Conservation (phyloP, 2,797 vertebrate genomes). For the Danio tinwini region DNA sequence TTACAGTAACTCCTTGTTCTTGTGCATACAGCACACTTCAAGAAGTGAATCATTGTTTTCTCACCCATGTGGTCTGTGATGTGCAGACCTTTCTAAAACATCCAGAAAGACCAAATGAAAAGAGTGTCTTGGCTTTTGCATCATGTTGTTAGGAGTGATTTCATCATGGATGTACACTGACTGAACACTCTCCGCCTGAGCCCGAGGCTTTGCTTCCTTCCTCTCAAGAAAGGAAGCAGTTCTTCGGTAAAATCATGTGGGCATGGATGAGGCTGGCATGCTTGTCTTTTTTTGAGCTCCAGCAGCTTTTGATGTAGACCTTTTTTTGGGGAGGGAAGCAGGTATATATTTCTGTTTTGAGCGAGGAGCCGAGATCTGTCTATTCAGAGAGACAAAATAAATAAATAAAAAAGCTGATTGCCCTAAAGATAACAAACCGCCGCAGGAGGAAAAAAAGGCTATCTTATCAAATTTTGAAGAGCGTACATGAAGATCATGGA, state of each 20-base stretch:
- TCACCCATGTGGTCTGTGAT: not conserved
- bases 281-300: conserved; percentile 69
- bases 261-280: conserved; percentile 62
- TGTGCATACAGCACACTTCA: too few relatives aligned
- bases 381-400: conserved; percentile 60
- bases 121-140: conserved; percentile 29
- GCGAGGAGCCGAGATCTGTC: conserved; percentile 58
- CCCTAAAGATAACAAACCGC: conserved; percentile 21
- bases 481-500: conserved; percentile 50
- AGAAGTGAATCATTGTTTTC: not conserved
- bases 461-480: conserved; percentile 54
- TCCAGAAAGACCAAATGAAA: conserved; percentile 46
- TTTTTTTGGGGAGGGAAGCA: conserved; percentile 61
- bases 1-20: too few relatives aligned
- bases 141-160: conserved; percentile 7
- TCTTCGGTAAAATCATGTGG: conserved; percentile 60
- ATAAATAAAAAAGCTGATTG: conserved; percentile 62
- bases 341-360: conserved; percentile 66
- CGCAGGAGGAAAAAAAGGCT: conserved; percentile 1
- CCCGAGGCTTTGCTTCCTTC: conserved; percentile 11
- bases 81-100: conserved; percentile 15
- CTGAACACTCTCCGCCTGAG: not conserved
- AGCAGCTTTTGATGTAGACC: conserved; percentile 73
- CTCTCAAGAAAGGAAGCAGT: conserved; percentile 27
- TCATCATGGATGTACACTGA: conserved; percentile 31